Conservation (phyloP, 2,888 invertebrate species). For the Drosophila mettleri region DNA sequence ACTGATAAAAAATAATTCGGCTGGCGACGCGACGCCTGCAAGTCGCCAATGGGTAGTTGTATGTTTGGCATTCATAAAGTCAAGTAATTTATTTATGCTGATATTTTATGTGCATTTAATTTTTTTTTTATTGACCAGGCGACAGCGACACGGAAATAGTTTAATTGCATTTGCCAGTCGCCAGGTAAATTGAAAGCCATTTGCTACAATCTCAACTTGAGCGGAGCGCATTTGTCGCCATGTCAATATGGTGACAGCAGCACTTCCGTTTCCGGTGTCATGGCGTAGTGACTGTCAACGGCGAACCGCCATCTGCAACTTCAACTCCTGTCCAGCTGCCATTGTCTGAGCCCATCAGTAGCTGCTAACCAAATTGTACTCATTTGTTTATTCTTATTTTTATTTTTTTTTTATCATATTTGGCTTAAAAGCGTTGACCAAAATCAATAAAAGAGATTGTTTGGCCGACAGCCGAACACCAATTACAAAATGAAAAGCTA, state of each 20-base stretch:
- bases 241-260: conserved; percentile 78
- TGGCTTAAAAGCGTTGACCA: conserved; percentile 61
- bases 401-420: conserved; percentile 53
- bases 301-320: conserved; percentile 33
- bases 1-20: conserved; percentile 28
- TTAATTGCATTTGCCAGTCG: conserved; percentile 69
- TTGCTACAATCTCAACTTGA: conserved; percentile 72
- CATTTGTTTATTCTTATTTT: conserved; percentile 40
- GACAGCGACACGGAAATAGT: conserved; percentile 74
- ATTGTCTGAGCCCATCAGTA: conserved; percentile 43
- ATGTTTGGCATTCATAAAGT: conserved; percentile 36
- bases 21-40: conserved; percentile 58
- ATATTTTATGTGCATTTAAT: conserved; percentile 39
- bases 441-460: conserved; percentile 50
- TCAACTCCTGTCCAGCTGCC: conserved; percentile 18
- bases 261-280: conserved; percentile 76
- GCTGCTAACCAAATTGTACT: conserved; percentile 67
- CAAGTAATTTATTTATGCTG: conserved; percentile 72
- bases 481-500: conserved; percentile 5
- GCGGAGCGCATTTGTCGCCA: conserved; percentile 69
- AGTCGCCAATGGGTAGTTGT: conserved; percentile 51
- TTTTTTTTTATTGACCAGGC: conserved; percentile 56
- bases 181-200: conserved; percentile 64
- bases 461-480: conserved; percentile 28
- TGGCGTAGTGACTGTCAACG: conserved; percentile 42